Evolutionary conservation across 2,888 invertebrate genomes (phyloP).

Genomic region (Scelioninae gen. 2): DNA sequence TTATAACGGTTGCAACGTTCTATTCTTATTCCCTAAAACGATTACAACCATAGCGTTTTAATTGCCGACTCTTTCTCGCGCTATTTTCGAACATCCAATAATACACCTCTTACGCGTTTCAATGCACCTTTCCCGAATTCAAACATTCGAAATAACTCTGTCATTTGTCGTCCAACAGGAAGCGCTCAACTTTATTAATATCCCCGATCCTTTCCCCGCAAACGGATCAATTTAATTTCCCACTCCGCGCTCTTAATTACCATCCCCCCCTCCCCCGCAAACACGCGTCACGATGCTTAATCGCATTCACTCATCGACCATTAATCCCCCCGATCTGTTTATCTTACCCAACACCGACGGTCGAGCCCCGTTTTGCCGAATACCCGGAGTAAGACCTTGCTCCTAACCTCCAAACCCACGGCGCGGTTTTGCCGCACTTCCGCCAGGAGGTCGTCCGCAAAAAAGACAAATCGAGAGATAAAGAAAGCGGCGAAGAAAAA

Average conservation of each 20-base stretch:
- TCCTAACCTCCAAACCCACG: not conserved
- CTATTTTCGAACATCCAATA: too few species aligned
- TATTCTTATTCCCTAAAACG: too few species aligned
- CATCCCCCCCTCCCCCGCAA: slow-evolving; percentile 39
- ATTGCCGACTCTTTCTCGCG: too few species aligned
- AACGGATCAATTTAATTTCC: slow-evolving; percentile 16
- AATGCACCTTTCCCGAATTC: too few species aligned
- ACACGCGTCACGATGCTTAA: slow-evolving; percentile 39
- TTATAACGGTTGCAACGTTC: too few species aligned
- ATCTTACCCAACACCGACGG: slow-evolving; percentile 20
- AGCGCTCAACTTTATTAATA: not conserved
- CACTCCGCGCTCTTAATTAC: slow-evolving; percentile 37
- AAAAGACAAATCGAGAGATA: too few species aligned
- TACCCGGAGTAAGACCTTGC: too few species aligned
- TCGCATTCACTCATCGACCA: slow-evolving; percentile 41
- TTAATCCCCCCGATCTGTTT: slow-evolving; percentile 44
- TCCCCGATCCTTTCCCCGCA: slow-evolving; percentile 6
- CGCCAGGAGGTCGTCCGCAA: too few species aligned
- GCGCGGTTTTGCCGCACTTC: not conserved
- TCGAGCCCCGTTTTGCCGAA: slow-evolving; percentile 6
- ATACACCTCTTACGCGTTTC: too few species aligned
- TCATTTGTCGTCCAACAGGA: not conserved
- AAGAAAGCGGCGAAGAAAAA: too few species aligned
- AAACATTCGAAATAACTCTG: slow-evolving; percentile 1
- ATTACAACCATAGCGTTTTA: too few species aligned